Conservation (phyloP, 2,888 invertebrate genomes). For the Tricholauxania praeusta region DNA sequence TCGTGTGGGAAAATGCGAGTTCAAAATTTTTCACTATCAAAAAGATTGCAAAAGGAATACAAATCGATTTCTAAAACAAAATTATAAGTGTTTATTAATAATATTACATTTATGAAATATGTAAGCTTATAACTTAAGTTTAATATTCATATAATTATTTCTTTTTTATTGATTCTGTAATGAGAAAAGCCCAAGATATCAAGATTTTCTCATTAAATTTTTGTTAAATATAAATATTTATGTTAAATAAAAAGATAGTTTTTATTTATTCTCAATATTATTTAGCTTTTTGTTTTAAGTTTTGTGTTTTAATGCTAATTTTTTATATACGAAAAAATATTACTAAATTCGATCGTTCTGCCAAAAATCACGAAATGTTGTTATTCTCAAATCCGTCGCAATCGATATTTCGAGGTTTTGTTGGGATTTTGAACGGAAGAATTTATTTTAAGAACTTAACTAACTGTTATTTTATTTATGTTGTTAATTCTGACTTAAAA, state of each 20-base stretch:
- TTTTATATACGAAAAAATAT: conserved; percentile 34
- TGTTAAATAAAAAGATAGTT: conserved; percentile 15
- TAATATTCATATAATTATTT: conserved; percentile 2
- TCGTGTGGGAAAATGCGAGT: too few species aligned
- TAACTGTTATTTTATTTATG: too few species aligned
- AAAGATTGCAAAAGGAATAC: too few species aligned
- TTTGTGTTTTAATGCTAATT: conserved; percentile 22
- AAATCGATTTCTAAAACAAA: conserved; percentile 4
- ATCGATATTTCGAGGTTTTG: too few species aligned
- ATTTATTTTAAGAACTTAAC: too few species aligned
- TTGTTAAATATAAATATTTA: conserved; percentile 17
- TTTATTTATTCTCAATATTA: background rate
- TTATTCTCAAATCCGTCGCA: too few species aligned
- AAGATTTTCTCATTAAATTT: background rate
- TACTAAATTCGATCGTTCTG: too few species aligned
- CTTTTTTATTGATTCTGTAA: conserved; percentile 1
- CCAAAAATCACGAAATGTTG: too few species aligned
- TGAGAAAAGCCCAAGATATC: conserved; percentile 18
- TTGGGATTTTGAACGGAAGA: too few species aligned
- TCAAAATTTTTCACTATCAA: too few species aligned
- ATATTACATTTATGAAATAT: conserved; percentile 18
- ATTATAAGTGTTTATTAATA: conserved; percentile 29
- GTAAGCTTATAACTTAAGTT: conserved; percentile 20
- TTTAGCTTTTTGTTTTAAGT: conserved; percentile 9
- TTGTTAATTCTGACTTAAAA: too few species aligned